These are phyloP conservation scores for Thalpophila matura DNA, from an alignment of 2,888 invertebrate genomes.

Conservation along the genomic window DNA sequence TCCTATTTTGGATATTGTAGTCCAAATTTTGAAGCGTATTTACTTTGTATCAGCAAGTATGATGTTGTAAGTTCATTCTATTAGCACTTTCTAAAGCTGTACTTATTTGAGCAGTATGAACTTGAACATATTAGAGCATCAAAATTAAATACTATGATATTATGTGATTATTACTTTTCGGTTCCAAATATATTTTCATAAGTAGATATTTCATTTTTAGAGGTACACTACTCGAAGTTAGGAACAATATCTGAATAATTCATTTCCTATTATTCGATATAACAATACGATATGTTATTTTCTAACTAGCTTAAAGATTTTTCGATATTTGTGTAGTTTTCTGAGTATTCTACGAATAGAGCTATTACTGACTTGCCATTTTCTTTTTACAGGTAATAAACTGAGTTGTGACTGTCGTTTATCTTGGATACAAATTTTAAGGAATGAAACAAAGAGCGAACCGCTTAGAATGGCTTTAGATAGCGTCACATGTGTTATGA, in stretches of 20 bases:
- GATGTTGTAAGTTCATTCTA: neutral
- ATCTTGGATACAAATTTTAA: constrained; percentile 94
- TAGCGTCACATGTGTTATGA: constrained; percentile 92
- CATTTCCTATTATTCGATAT: constrained; percentile 10
- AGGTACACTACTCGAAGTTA: constrained; percentile 26
- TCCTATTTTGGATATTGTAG: too few species aligned
- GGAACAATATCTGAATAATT: constrained; percentile 43
- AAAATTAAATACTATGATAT: constrained; percentile 56
- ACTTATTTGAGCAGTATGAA: constrained; percentile 23
- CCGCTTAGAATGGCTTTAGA: constrained; percentile 93
- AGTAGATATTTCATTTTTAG: constrained; percentile 38
- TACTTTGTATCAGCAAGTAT: neutral
- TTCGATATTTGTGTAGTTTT: neutral
- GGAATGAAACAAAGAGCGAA: constrained; percentile 94
- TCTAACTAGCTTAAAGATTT: neutral
- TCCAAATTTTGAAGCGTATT: too few species aligned
- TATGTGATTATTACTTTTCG: constrained; percentile 56
- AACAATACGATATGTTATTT: constrained; percentile 15
- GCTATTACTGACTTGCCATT: constrained; percentile 5
- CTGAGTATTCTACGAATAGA: too few species aligned
- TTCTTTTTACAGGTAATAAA: constrained; percentile 92
- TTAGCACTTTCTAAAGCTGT: constrained; percentile 10
- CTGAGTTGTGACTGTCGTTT: constrained; percentile 95
- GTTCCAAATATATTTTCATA: constrained; percentile 41
- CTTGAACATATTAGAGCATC: constrained; percentile 39